Evolutionary conservation across 2,888 invertebrate species (phyloP), one percentile per base, ranked within the genome.

Genomic region (Merodon equestris): DNA sequence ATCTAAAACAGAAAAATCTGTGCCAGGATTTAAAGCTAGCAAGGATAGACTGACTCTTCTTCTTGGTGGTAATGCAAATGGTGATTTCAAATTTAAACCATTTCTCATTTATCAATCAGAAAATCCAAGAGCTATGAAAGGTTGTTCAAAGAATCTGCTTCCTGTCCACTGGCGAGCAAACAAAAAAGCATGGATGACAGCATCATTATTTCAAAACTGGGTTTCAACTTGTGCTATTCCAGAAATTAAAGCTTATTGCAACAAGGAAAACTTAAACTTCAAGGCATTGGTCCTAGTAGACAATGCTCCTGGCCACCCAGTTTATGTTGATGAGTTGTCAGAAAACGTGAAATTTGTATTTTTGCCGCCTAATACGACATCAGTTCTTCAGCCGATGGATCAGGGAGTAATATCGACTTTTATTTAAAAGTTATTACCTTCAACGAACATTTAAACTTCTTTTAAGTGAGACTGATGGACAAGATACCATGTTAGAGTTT

Each of bases 321-420:
- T n/a, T n/a, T n/a, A n/a, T n/a, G 9, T 1, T 10, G 47, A 14
- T 47, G 14, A 10, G 44, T 14, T 12, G 14, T 17, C 14, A 15
- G 9, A 7, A 15, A 47, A 47, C 3, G 15, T 47, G 9, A 17
- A 47, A 9, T 71, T 82, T 60, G 63, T 82, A 70, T 54, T 63
- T 44, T 72, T 44, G 13, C 44, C 44, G 13, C 44, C 44, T 44
- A 44, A 44, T 44, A 44, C 44, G 13, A 3, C 44, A n/a, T 44
- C 44, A n/a, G n/a, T 38, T 12, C 9, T n/a, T n/a, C n/a, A n/a
- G n/a, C n/a, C n/a, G n/a, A n/a, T n/a, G n/a, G n/a, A n/a, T n/a
- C n/a, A n/a, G 38, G 1, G 38, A 38, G 38, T 38, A 38, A 38
- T 38, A 38, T 38, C 38, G 38, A 10, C 12, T 12, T 10, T 10